Base-by-base conservation (phyloP, 2,888 invertebrate species). In the Autographa pulchrina region DNA sequence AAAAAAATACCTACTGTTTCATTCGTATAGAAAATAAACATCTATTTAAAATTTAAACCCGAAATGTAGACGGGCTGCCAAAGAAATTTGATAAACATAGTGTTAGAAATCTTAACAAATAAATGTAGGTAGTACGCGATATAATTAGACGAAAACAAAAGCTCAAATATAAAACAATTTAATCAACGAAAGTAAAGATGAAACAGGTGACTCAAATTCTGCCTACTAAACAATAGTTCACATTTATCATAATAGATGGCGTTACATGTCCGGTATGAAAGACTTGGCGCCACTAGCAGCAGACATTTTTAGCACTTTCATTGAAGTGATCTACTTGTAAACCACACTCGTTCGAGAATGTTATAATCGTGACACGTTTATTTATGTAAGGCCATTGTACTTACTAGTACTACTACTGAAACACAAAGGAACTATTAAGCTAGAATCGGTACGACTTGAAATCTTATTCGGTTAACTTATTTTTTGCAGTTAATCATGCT, bases 291-390 rank as follows among this genome's bases (percentile, higher is more conserved):
- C 13, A 43, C 75, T 79, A 79, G 75, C 60, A 56, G 58, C 9
- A 25, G 13, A 41, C 52, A 11, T 20, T 66, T 64, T 52, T 74
- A 66, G 6, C 25, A 62, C 58, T 59, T 65, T 60, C 31, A 80
- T 70, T 80, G 64, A 74, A 61, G 76, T 35, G 43, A 68, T 61
- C 61, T 80, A 63, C 59, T 60, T 58, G 16, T 70, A 62, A 52
- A 16, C 31, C 31, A 56, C n/a, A 54, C 13, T 71, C 38, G 62
- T 76, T 76, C 66, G 61, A 76, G 81, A 78, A 80, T 80, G 63
- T 67, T 66, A 68, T 65, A 67, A 74, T 75, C 64, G 20, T 52
- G 20, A 60, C 9, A n/a, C 63, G 48, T 62, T 25, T 56, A 56
- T n/a, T 59, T 70, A 35, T 20, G 59, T 59, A 65, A 56, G 56